Evolutionary conservation across 2,888 invertebrate species (phyloP).

Genomic region (Tachina lurida): DNA sequence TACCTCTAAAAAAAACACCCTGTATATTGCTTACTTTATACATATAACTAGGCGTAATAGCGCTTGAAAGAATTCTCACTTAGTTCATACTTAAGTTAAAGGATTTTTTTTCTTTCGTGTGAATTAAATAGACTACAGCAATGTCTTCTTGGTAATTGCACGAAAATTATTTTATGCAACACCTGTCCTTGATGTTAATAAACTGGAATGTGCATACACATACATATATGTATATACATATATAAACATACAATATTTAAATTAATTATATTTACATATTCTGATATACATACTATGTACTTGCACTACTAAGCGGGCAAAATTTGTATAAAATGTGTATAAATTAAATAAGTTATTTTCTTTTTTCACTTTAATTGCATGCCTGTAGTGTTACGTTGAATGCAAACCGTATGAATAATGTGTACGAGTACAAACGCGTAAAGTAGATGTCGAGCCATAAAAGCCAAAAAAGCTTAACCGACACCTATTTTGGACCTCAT

Average conservation of each 20-base stretch:
- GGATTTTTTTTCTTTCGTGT: not conserved
- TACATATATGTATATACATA: not conserved
- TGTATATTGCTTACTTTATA: no score
- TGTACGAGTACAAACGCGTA: constrained; percentile 23
- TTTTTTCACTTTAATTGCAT: constrained; percentile 32
- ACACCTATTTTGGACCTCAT: no score
- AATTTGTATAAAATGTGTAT: constrained; percentile 5
- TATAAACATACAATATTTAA: no score
- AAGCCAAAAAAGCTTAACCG: no score
- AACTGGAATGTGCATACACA: constrained; percentile 1
- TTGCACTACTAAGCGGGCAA: not conserved
- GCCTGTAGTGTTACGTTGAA: constrained; percentile 28
- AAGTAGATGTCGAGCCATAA: not conserved
- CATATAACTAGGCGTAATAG: no score
- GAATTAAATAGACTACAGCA: not conserved
- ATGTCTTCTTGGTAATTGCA: not conserved
- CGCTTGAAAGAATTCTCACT: no score
- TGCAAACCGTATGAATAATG: not conserved
- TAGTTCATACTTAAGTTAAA: no score
- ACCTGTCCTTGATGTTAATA: constrained; percentile 27
- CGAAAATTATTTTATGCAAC: constrained; percentile 2
- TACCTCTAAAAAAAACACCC: no score
- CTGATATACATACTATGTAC: not conserved
- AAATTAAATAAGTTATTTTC: constrained; percentile 20
- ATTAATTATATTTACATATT: constrained; percentile 24